Base-by-base conservation (phyloP, 1,140 invertebrate species). In the Cotesia chilonis region DNA sequence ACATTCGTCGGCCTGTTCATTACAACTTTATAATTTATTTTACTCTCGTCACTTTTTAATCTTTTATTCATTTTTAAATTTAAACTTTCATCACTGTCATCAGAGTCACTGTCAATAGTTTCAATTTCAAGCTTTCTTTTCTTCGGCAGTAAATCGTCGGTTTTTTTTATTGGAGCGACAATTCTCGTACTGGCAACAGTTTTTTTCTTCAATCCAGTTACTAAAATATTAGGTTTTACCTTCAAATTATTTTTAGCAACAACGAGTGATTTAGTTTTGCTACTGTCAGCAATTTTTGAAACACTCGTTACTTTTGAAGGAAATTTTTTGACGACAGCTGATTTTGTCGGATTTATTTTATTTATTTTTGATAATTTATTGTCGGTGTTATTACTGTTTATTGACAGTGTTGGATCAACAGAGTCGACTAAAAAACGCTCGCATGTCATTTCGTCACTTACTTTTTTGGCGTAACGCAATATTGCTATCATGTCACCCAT, bases 401-500 rank as follows among this genome's bases (percentile, higher is more conserved):
- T 7, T 38, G 36, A 5, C 10, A 5, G 72, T 63, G 41, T 68
- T 60, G 0, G 74, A 17, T 85, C 84, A 38, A 84, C 83, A 0
- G 85, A 79, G 14, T 84, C 84, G 2, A 87, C 84, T 1, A 87
- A 71, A 70, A 87, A 86, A 66, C 78, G 81, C 70, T 88, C 82
- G 86, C 90, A 86, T 0, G 84, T 87, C 14, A 83, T 85, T 79
- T 92, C 89, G 74, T 89, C 89, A 60, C 91, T 88, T 7, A 92
- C 90, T 76, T 88, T 87, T 80, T 93, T 93, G 0, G 92, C 91
- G 85, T 94, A 92, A 77, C 92, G 90, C 1, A 94, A 79, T 73
- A 94, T 94, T 3, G 92, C 91, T 73, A 94, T 94, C 76, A 94
- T 89, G 83, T 94, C 92, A 3, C 93, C 93, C 86, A 94, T 91